A percentile compares a stretch with the other conserved stretches of the same genome.
phyloP scores from a whole-genome alignment of 2,888 invertebrate species.

The Hyposoter dolosus region DNA sequence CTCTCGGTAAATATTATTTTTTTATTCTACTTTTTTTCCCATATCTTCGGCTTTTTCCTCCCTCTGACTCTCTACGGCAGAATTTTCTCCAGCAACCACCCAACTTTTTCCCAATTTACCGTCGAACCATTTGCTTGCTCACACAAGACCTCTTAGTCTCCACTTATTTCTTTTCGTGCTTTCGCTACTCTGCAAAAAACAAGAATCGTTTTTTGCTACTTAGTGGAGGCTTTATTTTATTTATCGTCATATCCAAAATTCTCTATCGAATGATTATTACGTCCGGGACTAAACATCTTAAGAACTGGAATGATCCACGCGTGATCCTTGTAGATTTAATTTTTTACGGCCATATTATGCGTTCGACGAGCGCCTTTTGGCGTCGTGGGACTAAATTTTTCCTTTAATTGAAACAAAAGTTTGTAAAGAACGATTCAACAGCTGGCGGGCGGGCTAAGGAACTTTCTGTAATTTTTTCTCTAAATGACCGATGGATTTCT shows the following conservation, averaged over 20 bases:
- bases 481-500: conserved; percentile 19
- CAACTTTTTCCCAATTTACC: conserved; percentile 35
- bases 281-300: too few relatives aligned
- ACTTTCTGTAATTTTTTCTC: not conserved
- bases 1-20: conserved; percentile 64
- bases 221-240: not conserved
- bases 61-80: not conserved
- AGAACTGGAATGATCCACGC: too few relatives aligned
- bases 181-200: conserved; percentile 22
- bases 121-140: conserved; percentile 41
- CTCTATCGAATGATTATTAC: too few relatives aligned
- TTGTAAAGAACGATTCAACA: not conserved
- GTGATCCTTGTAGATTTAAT: not conserved
- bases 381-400: not conserved
- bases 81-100: conserved; percentile 20
- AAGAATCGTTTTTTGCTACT: conserved; percentile 1
- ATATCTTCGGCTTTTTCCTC: conserved; percentile 18
- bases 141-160: not conserved
- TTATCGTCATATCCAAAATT: too few relatives aligned
- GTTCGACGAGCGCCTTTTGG: not conserved
- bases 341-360: not conserved
- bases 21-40: conserved; percentile 50
- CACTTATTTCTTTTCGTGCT: conserved; percentile 6
- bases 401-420: not conserved
- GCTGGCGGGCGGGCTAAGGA: not conserved